These are phyloP conservation scores for Maccullochella peelii DNA, from an alignment of 2,113 vertebrate species.

Conservation along the genomic window DNA sequence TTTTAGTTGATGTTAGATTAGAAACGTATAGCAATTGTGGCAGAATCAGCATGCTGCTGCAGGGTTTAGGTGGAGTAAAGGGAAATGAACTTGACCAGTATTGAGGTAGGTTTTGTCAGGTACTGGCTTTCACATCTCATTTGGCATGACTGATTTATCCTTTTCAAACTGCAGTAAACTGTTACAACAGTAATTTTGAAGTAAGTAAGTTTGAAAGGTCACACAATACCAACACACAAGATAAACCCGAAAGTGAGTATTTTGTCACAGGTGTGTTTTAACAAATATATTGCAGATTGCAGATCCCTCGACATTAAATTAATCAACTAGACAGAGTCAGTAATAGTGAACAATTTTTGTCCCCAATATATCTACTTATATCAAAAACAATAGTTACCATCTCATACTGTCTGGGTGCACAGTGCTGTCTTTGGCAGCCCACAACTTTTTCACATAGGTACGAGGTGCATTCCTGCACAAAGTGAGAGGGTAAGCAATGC, in stretches of 20 bases:
- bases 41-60: neutral
- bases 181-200: neutral
- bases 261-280: neutral
- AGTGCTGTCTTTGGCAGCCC: constrained; percentile 36
- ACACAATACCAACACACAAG: neutral
- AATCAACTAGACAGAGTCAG: neutral
- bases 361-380: neutral
- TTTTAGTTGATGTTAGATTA: constrained; percentile 29
- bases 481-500: constrained; percentile 51
- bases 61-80: neutral
- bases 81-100: neutral
- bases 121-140: neutral
- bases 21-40: neutral
- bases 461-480: constrained; percentile 69
- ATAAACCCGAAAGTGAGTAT: neutral
- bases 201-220: neutral
- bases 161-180: neutral
- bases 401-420: constrained; percentile 23
- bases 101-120: neutral
- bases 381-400: constrained; percentile 6
- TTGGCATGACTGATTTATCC: neutral
- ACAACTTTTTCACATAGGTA: constrained; percentile 74
- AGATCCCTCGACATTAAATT: too few species aligned
- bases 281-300: neutral
- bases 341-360: neutral